Conservation (phyloP, 2,113 vertebrate genomes). For the Tychaedon coryphoeus region DNA sequence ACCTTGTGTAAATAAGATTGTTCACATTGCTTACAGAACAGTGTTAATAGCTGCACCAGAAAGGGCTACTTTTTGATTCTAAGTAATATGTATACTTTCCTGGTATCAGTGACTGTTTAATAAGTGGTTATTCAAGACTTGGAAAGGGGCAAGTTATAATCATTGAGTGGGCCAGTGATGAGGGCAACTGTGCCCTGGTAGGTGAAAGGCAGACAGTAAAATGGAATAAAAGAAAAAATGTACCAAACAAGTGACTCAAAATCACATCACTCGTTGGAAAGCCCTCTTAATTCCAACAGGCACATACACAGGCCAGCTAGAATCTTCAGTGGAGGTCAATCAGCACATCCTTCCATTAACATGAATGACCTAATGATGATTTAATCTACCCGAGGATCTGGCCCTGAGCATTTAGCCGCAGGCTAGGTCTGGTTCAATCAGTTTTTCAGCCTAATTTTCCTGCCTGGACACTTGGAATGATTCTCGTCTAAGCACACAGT, state of each 20-base stretch:
- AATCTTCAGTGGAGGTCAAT: conserved; percentile 11
- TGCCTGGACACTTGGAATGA: not conserved
- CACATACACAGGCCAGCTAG: not conserved
- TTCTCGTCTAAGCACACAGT: not conserved
- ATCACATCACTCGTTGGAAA: conserved; percentile 54
- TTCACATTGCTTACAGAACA: not conserved
- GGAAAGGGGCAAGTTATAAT: not conserved
- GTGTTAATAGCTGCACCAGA: not conserved
- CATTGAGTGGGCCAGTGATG: not conserved
- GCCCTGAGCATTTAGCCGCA: not conserved
- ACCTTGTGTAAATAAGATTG: not conserved
- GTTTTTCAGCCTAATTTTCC: not conserved
- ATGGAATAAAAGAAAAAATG: conserved; percentile 10
- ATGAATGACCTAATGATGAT: conserved; percentile 29
- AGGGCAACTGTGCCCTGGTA: not conserved
- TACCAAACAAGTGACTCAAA: conserved; percentile 45
- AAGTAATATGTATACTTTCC: not conserved
- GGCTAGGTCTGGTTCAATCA: conserved; percentile 28
- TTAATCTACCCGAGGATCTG: not conserved
- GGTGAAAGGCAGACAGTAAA: not conserved
- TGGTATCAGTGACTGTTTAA: not conserved
- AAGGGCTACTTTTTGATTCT: not conserved
- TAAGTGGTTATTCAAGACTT: not conserved
- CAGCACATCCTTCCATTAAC: conserved; percentile 30
- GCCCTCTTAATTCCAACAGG: not conserved